Evolutionary conservation across 2,888 invertebrate genomes (phyloP), one percentile per base, ranked within the genome.

Genomic region (Diaphora mendica): DNA sequence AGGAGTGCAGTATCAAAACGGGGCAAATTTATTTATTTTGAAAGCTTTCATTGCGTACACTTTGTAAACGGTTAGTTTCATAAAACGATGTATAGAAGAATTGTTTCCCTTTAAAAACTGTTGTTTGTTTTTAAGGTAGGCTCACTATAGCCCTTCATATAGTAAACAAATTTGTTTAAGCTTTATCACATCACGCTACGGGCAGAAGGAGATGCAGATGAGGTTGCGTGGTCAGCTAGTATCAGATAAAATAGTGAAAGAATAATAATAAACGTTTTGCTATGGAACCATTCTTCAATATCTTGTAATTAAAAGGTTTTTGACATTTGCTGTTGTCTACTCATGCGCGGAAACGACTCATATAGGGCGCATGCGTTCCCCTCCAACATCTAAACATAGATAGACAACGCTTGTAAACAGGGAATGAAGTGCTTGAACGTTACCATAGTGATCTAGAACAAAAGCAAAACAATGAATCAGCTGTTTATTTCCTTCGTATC

Each of bases 301-400:
- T 65, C 51, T 23, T 68, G 62, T 55, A 64, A 73, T 77, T 76
- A 35, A 66, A 78, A 75, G 77, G 75, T 74, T 77, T 78, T 73
- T 74, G 70, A 74, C 74, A 65, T 74, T 70, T 55, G 70, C 26
- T 65, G 79, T 79, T 73, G 69, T 82, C 77, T 79, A 82, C 78
- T 81, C 87, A 86, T 86, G 87, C 88, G 88, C 86, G 75, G 72
- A 68, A 70, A 73, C 74, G 81, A 76, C 76, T 76, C 72, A 73
- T 75, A 80, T 82, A 84, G 83, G 80, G 86, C 90, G 90, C 89
- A 87, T 86, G 88, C 89, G 90, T 86, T 82, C 84, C 89, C 89
- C 85, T 82, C 78, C 84, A 77, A 75, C 39, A 67, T 74, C 78
- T 79, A 83, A 80, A 83, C 80, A 15, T 15, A 44, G 15, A 85